Evolutionary conservation across 2,888 invertebrate genomes (phyloP).

Genomic region (Onthophagus sagittarius): DNA sequence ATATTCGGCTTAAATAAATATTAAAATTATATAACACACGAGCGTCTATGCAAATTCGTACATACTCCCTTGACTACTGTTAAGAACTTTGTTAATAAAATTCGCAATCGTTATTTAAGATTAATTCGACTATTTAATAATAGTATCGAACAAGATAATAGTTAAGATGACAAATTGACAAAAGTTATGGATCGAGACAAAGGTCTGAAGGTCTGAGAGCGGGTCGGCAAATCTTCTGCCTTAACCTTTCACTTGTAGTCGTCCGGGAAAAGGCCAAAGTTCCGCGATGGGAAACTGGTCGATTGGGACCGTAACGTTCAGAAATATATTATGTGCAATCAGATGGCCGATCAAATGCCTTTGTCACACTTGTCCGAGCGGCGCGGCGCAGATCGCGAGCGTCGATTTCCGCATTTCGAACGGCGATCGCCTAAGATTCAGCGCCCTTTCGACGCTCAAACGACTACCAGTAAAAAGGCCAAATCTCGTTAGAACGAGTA

Average conservation of each 20-base stretch:
- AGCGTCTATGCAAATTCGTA: background rate
- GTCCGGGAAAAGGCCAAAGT: background rate
- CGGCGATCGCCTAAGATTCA: background rate
- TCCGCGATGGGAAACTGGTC: background rate
- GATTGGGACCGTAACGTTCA: background rate
- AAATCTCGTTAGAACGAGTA: background rate
- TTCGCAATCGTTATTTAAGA: too few species aligned
- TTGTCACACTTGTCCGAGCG: background rate
- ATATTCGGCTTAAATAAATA: background rate
- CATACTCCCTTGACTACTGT: background rate
- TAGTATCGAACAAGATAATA: too few species aligned
- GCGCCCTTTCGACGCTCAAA: background rate
- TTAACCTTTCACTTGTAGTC: background rate
- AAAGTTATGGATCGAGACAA: background rate
- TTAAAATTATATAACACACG: background rate
- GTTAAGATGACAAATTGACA: background rate
- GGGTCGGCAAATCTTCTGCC: background rate
- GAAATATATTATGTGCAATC: background rate
- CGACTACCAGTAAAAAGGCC: background rate
- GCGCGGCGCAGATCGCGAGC: background rate
- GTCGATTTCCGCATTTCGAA: background rate
- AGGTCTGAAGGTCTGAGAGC: background rate
- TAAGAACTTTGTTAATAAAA: too few species aligned
- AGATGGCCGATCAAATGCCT: background rate
- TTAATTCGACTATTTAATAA: too few species aligned